Conservation (phyloP, 2,888 invertebrate genomes). For the Ochropacha duplaris region DNA sequence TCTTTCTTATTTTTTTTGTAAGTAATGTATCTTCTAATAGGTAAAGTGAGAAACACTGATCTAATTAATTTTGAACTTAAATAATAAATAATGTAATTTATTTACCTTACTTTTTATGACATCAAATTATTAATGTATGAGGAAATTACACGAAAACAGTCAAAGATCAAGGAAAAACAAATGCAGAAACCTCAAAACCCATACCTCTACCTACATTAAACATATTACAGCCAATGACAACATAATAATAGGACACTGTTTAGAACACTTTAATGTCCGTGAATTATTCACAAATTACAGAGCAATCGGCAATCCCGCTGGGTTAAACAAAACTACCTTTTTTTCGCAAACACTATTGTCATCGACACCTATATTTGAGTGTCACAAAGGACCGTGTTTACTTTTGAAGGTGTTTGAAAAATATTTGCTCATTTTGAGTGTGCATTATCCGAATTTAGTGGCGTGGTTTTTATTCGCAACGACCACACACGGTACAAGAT, state of each 20-base stretch:
- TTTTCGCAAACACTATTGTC: conserved; percentile 66
- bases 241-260: conserved; percentile 61
- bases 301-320: conserved; percentile 68
- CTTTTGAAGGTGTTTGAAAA: conserved; percentile 76
- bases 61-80: too few species aligned
- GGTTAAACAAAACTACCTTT: conserved; percentile 57
- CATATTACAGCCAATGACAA: conserved; percentile 50
- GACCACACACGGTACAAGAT: conserved; percentile 58
- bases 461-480: conserved; percentile 57
- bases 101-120: background rate
- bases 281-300: conserved; percentile 76
- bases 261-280: conserved; percentile 50
- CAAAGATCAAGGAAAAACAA: conserved; percentile 33
- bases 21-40: too few species aligned
- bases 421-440: conserved; percentile 78
- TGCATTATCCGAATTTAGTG: conserved; percentile 63
- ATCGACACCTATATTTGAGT: conserved; percentile 75
- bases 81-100: too few species aligned
- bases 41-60: too few species aligned
- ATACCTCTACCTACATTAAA: conserved; percentile 53
- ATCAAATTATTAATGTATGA: conserved; percentile 2
- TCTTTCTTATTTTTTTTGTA: background rate
- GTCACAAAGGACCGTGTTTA: conserved; percentile 72
- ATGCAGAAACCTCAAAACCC: conserved; percentile 28
- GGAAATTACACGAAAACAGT: conserved; percentile 20